Evolutionary conservation across 2,888 invertebrate species (phyloP).

Genomic region (Lasioglossum marginatum): DNA sequence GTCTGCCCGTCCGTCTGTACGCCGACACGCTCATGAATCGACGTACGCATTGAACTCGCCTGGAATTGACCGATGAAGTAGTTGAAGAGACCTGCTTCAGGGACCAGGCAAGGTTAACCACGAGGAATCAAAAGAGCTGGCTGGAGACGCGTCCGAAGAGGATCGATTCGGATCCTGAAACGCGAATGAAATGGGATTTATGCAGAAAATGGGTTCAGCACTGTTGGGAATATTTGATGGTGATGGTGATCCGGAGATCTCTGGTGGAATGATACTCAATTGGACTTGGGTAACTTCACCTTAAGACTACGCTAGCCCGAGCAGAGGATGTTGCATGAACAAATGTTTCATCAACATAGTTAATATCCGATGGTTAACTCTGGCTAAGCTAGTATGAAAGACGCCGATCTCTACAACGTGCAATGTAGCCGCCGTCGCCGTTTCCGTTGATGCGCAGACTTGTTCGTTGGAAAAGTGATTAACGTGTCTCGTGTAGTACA

Average conservation of each 20-base stretch:
- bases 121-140: neutral
- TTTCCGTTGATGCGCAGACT: constrained; percentile 1
- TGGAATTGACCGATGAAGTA: constrained; percentile 49
- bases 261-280: neutral
- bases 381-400: neutral
- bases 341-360: neutral
- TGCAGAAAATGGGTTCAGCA: neutral
- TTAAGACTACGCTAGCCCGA: neutral
- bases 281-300: neutral
- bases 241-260: neutral
- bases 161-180: neutral
- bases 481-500: constrained; percentile 5
- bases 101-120: constrained; percentile 14
- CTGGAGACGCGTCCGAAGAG: neutral
- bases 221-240: neutral
- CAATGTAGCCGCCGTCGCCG: neutral
- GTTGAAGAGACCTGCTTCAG: constrained; percentile 27
- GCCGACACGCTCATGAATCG: constrained; percentile 34
- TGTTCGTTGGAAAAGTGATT: constrained; percentile 12
- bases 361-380: neutral
- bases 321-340: neutral
- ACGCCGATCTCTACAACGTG: neutral
- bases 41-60: constrained; percentile 39
- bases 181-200: neutral
- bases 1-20: constrained; percentile 37